Percentiles rank a stretch among this genome's conserved stretches.
Conservation (phyloP, 2,797 vertebrate species). For the Champsocephalus esox region DNA sequence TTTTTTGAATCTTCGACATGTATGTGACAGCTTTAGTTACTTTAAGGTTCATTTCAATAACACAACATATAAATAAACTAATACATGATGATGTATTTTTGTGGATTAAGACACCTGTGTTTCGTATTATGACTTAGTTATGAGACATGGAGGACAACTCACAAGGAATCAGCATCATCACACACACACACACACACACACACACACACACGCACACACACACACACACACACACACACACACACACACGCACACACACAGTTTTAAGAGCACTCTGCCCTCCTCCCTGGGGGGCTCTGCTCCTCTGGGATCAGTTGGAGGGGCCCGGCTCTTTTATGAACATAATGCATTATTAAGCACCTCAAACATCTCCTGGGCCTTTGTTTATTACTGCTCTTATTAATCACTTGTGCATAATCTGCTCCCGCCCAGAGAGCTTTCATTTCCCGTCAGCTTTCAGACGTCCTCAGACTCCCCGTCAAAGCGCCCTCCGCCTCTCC, state of each 20-base stretch:
- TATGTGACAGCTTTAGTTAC: too few relatives aligned
- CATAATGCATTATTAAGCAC: constrained; percentile 92
- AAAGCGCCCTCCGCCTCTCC: constrained; percentile 57
- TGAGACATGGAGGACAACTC: constrained; percentile 40
- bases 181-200: constrained; percentile 16
- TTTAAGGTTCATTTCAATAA: too few relatives aligned
- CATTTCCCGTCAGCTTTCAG: constrained; percentile 82
- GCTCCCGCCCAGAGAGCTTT: constrained; percentile 83
- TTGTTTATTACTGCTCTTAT: constrained; percentile 91
- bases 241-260: constrained; percentile 26
- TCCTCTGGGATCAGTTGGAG: constrained; percentile 85
- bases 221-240: constrained; percentile 38
- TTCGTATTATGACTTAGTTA: constrained; percentile 4
- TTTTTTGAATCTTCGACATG: too few relatives aligned
- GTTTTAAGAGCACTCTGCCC: constrained; percentile 69
- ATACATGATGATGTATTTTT: too few relatives aligned
- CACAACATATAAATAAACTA: too few relatives aligned
- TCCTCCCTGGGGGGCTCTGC: constrained; percentile 78
- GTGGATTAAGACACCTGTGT: too few relatives aligned
- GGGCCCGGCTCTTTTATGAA: constrained; percentile 86
- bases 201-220: constrained; percentile 24
- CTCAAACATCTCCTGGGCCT: constrained; percentile 90
- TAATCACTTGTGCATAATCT: constrained; percentile 89
- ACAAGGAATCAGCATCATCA: constrained; percentile 37
- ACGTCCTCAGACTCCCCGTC: constrained; percentile 70